Conservation (phyloP, 92 coral and sea anemone genomes). For the Porites evermanni region DNA sequence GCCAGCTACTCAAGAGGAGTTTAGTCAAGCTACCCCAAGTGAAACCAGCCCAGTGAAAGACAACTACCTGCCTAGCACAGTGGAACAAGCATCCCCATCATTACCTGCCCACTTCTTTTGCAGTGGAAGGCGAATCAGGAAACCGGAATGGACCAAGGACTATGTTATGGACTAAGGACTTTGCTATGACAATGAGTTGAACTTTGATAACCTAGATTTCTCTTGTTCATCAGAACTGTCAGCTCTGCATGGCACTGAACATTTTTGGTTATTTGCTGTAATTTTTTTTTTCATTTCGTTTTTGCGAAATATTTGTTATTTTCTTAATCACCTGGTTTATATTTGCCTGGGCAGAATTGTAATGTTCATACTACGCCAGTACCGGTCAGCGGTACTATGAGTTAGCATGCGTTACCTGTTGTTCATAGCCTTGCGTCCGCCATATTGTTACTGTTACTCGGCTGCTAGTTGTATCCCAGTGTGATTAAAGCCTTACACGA, state of each 20-base stretch:
- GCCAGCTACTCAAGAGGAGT: neutral
- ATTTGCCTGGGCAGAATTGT: neutral
- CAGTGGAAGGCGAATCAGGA: slow-evolving; percentile 14
- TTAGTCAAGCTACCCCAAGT: neutral
- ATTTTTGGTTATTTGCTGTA: no score
- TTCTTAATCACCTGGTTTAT: neutral
- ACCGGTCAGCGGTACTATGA: neutral
- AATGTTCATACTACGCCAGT: neutral
- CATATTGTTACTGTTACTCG: no score
- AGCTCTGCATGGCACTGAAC: neutral
- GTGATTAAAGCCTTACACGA: no score
- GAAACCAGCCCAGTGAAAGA: neutral
- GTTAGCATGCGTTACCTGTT: no score
- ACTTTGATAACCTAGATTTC: neutral
- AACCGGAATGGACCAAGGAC: slow-evolving; percentile 13
- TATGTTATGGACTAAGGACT: slow-evolving; percentile 17
- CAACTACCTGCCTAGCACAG: neutral
- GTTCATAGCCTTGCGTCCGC: no score
- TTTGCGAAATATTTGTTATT: neutral
- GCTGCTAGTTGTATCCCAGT: no score
- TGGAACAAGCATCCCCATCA: neutral
- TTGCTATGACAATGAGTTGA: neutral
- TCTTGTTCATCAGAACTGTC: neutral
- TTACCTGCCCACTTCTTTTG: neutral
- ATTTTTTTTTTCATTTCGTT: neutral